Conservation (phyloP, 2,113 vertebrate genomes). For the Delphinus delphis region DNA sequence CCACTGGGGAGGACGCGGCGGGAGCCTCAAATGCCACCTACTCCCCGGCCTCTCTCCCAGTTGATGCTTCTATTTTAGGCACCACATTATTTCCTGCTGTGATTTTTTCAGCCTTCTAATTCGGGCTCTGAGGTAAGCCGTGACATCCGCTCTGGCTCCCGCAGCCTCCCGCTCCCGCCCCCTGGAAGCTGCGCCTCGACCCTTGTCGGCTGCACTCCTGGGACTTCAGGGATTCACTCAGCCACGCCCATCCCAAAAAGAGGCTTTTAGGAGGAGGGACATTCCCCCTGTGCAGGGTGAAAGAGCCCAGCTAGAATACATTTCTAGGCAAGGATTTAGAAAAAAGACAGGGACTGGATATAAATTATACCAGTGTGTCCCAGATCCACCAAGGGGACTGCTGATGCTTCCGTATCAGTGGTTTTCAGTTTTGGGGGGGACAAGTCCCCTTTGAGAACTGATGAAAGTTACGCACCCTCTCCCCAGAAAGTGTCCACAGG, state of each 20-base stretch:
- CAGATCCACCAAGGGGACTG: background rate
- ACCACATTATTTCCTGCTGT: constrained; percentile 88
- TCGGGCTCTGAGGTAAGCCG: constrained; percentile 88
- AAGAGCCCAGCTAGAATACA: background rate
- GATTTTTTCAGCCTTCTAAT: constrained; percentile 89
- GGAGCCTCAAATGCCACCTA: constrained; percentile 84
- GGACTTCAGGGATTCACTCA: background rate
- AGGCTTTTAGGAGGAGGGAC: background rate
- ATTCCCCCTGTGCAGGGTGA: background rate
- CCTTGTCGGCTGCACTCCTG: background rate
- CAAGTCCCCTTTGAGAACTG: background rate
- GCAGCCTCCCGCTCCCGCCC: background rate
- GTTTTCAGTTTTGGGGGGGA: background rate
- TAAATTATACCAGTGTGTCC: background rate
- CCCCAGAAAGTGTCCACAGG: background rate
- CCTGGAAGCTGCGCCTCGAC: background rate
- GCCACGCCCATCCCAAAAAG: background rate
- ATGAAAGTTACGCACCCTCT: background rate
- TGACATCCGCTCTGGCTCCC: constrained; percentile 83
- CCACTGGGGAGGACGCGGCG: constrained; percentile 82
- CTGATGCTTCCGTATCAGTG: background rate
- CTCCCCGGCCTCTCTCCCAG: constrained; percentile 84
- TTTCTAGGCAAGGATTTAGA: background rate
- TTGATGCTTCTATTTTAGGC: constrained; percentile 86
- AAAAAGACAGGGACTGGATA: background rate